Percentiles rank a stretch among this genome's conserved stretches.
phyloP scores from a whole-genome alignment of 2,888 invertebrate species.

The Drosophila mayaguana region DNA sequence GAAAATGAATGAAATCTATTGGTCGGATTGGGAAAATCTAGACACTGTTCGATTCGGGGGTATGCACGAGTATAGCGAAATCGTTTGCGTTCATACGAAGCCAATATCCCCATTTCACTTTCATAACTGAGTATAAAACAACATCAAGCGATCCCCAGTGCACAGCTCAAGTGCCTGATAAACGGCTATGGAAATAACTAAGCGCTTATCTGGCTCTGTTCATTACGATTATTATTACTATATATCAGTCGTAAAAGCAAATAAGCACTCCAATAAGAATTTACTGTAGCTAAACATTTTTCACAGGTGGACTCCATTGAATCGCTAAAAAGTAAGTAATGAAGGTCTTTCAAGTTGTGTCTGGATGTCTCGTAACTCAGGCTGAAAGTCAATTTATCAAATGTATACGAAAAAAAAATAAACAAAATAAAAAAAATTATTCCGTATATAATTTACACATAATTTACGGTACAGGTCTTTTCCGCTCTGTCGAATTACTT shows the following conservation, averaged over 20 bases:
- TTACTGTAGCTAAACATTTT: conserved; percentile 9
- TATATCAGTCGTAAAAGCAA: conserved; percentile 23
- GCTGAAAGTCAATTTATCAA: conserved; percentile 64
- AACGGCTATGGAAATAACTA: conserved; percentile 6
- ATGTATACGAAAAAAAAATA: neutral
- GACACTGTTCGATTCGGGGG: too few relatives aligned
- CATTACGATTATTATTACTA: conserved; percentile 9
- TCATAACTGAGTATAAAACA: neutral
- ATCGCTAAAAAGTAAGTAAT: neutral
- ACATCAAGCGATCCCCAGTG: neutral
- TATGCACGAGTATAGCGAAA: too few relatives aligned
- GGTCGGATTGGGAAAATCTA: too few relatives aligned
- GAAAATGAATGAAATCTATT: too few relatives aligned
- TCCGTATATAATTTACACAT: conserved; percentile 52
- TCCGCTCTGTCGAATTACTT: conserved; percentile 57
- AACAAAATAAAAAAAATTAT: conserved; percentile 4
- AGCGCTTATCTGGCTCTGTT: conserved; percentile 17
- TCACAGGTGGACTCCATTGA: conserved; percentile 1
- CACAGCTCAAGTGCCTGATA: conserved; percentile 30
- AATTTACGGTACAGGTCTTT: conserved; percentile 67
- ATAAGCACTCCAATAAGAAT: conserved; percentile 4
- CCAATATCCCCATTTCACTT: too few relatives aligned
- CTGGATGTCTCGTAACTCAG: conserved; percentile 40
- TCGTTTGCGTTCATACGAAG: too few relatives aligned
- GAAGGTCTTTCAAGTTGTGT: conserved; percentile 7